Evolutionary conservation across 2,797 vertebrate species (phyloP), one percentile per base, ranked within the genome.

Genomic region (Xyrichtys novacula): DNA sequence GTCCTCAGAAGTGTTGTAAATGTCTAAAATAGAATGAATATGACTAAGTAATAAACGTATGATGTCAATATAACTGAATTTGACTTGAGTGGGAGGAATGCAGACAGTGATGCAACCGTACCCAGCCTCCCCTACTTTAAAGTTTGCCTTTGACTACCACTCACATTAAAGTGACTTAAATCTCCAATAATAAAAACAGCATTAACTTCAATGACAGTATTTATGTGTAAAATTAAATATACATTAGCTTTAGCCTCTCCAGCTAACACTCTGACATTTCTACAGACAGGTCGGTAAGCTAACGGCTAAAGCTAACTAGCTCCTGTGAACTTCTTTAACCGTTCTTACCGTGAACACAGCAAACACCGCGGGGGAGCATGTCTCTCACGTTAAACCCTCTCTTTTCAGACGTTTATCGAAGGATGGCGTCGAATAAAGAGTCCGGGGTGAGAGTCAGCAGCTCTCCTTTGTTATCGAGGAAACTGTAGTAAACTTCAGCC

Each of bases 281-380:
- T 52, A 9, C 25, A 42, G 48, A 68, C 48, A 49, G 59, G n/a
- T 28, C 23, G 26, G 69, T 50, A 39, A 70, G 74, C 61, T 52
- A 70, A 8, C 62, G 12, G 65, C 87, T 86, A 90, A 85, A 48
- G 85, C 87, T 89, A 91, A 57, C 78, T 50, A 53, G 84, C 82
- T 65, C 48, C 10, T 1, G n/a, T n/a, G n/a, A 71, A 81, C 65
- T 78, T 72, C 12, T 61, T 36, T n/a, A n/a, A n/a, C 55, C 1
- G 25, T 25, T 10, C 86, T 42, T 74, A 92, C 92, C 91, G 81
- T 87, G 81, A 0, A 70, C 73, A 12, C 57, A 10, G 77, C 38
- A 74, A 59, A 66, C 50, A 22, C 52, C 36, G 22, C 9, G 38
- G 49, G 48, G 0, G 15, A 31, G n/a, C 1, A n/a, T 14, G 44